Evolutionary conservation across 1,140 invertebrate genomes (phyloP).

Genomic region (Probaryconus sp.): DNA sequence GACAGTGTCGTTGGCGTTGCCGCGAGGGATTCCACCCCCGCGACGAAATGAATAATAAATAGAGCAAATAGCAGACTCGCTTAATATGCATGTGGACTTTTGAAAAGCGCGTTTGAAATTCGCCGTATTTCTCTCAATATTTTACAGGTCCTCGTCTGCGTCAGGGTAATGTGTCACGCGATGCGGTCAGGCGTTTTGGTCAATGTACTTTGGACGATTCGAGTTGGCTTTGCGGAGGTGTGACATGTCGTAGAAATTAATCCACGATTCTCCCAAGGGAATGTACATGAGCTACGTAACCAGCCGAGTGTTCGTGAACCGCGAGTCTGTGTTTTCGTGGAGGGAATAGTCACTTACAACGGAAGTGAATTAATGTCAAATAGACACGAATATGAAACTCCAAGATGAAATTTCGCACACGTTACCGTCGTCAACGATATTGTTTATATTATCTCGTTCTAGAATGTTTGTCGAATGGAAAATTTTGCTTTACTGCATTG

Average conservation of each 20-base stretch:
- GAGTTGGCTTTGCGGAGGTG: slow-evolving; percentile 35
- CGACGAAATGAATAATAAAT: slow-evolving; percentile 67
- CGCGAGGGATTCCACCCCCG: slow-evolving; percentile 23
- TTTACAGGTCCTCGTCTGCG: slow-evolving; percentile 41
- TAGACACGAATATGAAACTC: slow-evolving; percentile 30
- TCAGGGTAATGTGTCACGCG: slow-evolving; percentile 43
- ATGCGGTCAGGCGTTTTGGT: slow-evolving; percentile 63
- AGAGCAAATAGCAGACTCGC: slow-evolving; percentile 55
- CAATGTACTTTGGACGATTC: slow-evolving; percentile 44
- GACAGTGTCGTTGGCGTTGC: slow-evolving; percentile 13
- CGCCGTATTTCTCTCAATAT: slow-evolving; percentile 63
- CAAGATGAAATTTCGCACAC: slow-evolving; percentile 19
- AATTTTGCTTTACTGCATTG: too few relatives aligned
- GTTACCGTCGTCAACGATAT: slow-evolving; percentile 6
- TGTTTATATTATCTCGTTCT: slow-evolving; percentile 8
- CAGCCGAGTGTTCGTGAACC: slow-evolving; percentile 23
- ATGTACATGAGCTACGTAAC: slow-evolving; percentile 10
- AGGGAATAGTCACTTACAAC: slow-evolving; percentile 1
- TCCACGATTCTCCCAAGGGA: slow-evolving; percentile 34
- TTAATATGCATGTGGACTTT: slow-evolving; percentile 42
- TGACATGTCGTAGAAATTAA: slow-evolving; percentile 54
- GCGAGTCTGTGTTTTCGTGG: slow-evolving; percentile 23
- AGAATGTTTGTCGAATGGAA: too few relatives aligned
- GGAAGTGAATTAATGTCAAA: slow-evolving; percentile 35
- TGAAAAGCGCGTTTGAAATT: slow-evolving; percentile 50